phyloP scores from a whole-genome alignment of 2,888 invertebrate species.

The Hypomecis punctinalis region DNA sequence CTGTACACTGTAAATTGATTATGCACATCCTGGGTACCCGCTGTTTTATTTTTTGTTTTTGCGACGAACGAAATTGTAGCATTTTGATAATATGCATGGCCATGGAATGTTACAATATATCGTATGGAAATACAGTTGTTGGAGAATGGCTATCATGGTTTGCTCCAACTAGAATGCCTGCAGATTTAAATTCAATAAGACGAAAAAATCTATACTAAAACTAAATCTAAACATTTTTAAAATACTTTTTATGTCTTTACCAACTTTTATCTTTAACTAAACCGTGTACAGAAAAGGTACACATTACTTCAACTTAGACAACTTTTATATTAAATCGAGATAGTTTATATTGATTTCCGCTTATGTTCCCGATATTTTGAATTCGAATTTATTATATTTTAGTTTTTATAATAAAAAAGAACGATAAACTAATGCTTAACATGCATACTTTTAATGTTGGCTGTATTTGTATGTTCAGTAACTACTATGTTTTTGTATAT shows the following conservation, averaged over 20 bases:
- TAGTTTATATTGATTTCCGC: constrained; percentile 39
- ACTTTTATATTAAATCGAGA: constrained; percentile 41
- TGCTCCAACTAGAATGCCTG: constrained; percentile 43
- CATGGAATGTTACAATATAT: constrained; percentile 68
- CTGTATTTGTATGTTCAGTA: constrained; percentile 32
- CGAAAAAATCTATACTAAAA: constrained; percentile 36
- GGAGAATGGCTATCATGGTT: constrained; percentile 56
- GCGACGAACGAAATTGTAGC: constrained; percentile 69
- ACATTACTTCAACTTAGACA: constrained; percentile 46
- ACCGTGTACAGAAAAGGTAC: constrained; percentile 50
- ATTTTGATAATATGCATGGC: constrained; percentile 77
- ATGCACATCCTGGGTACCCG: constrained; percentile 74
- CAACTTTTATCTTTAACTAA: constrained; percentile 14
- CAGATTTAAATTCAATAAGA: constrained; percentile 51
- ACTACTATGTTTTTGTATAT: constrained; percentile 27
- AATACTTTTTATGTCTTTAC: constrained; percentile 35
- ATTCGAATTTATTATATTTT: constrained; percentile 50
- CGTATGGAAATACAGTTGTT: constrained; percentile 47
- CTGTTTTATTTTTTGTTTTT: constrained; percentile 67
- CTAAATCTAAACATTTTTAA: constrained; percentile 33
- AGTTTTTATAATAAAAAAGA: constrained; percentile 55
- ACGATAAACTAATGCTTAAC: constrained; percentile 58
- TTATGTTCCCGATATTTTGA: constrained; percentile 47
- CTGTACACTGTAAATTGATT: constrained; percentile 75
- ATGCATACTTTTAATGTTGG: constrained; percentile 76